Evolutionary conservation across 2,113 vertebrate species (phyloP), one percentile per base, ranked within the genome.

Genomic region (Sterna hirundo): DNA sequence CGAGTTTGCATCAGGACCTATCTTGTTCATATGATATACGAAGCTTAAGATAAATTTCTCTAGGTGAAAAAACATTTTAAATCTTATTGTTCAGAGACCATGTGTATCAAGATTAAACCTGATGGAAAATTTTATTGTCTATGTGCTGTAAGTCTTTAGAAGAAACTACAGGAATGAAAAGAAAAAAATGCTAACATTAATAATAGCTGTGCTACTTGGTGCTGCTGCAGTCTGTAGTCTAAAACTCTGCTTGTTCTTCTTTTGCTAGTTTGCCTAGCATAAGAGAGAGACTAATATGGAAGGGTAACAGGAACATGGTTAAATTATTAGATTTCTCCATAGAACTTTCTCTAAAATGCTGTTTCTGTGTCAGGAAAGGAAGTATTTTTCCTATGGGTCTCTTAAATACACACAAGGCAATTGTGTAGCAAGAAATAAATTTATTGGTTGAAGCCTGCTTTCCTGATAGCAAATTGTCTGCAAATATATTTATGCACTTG

Each of bases 171-270:
- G 57, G 58, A 79, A 88, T 65, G 25, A 86, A 70, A 94, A 60
- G 36, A 46, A 79, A 36, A 68, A 71, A 46, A 17, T 51, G 74
- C 42, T 64, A 36, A 57, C 46, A 26, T 34, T 51, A 36, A 17
- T 58, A 89, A 54, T 65, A 97, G 69, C 82, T 94, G 61, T 87
- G 55, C 71, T 91, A 85, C 15, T 70, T 14, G 4, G 19, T 93
- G 79, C 19, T 94, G 57, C 81, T 94, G 38, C 78, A 86, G 66
- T 83, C 68, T 84, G 72, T 94, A 79, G 93, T 92, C 77, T 95
- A 74, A 94, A 91, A 90, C 34, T 86, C 29, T 14, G 25, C 11
- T 47, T 47, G 10, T 64, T 96, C 80, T 88, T 97, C n/a, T 87
- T 97, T 96, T 97, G 21, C 83, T 82, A 54, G 36, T 57, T 23